Conservation (phyloP, 2,113 vertebrate species). For the Lethenteron reissneri region DNA sequence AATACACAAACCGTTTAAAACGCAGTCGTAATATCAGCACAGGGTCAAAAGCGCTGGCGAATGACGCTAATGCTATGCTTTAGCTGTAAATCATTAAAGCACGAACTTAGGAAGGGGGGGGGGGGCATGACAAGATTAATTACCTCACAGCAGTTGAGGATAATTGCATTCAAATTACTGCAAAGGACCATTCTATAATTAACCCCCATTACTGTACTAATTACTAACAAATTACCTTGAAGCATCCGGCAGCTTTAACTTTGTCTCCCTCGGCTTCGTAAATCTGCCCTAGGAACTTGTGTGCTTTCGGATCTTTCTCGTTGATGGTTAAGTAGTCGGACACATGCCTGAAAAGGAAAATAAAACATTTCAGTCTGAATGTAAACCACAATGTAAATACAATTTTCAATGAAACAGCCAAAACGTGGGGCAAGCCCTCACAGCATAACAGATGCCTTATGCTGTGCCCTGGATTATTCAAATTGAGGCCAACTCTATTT, state of each 20-base stretch:
- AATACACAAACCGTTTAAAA: too few species aligned
- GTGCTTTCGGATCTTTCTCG: constrained; percentile 83
- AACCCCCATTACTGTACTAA: too few species aligned
- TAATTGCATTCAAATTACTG: too few species aligned
- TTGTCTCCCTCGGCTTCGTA: constrained; percentile 60
- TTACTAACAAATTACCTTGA: constrained; percentile 35
- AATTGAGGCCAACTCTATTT: background rate
- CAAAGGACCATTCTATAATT: too few species aligned
- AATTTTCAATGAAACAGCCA: background rate
- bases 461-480: background rate
- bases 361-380: background rate
- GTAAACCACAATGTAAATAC: background rate
- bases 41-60: too few species aligned
- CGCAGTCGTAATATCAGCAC: too few species aligned
- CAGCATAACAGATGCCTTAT: background rate
- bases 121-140: too few species aligned
- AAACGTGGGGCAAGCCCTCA: background rate
- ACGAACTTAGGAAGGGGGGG: too few species aligned
- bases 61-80: too few species aligned
- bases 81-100: too few species aligned
- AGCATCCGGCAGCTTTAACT: constrained; percentile 73
- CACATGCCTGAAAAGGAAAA: constrained; percentile 32
- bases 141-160: too few species aligned
- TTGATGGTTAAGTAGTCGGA: constrained; percentile 65
- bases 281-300: constrained; percentile 74